Percentiles rank a stretch among this genome's conserved stretches.
These are phyloP conservation scores for Aricia artaxerxes DNA, from an alignment of 2,888 invertebrate species.

Conservation along the genomic window DNA sequence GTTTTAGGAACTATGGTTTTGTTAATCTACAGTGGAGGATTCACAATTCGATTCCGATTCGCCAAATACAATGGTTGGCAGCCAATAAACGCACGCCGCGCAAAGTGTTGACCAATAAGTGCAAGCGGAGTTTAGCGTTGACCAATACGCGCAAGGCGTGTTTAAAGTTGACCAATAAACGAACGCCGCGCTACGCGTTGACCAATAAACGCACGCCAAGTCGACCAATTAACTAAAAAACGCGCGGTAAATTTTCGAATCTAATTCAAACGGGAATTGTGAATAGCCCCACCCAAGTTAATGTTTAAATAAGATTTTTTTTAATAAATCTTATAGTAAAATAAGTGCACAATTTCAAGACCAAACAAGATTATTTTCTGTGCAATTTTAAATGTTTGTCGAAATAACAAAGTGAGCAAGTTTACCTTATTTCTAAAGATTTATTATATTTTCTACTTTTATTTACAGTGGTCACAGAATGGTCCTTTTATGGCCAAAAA, in stretches of 20 bases:
- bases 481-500: constrained; percentile 27
- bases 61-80: no score
- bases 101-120: not conserved
- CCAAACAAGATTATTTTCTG: not conserved
- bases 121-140: not conserved
- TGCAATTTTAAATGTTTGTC: constrained; percentile 1
- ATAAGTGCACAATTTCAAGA: not conserved
- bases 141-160: not conserved
- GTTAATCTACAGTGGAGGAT: not conserved
- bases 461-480: constrained; percentile 30
- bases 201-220: no score
- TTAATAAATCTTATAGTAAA: no score
- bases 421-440: not conserved
- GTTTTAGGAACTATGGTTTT: constrained; percentile 21
- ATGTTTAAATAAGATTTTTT: not conserved
- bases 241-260: not conserved
- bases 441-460: constrained; percentile 26
- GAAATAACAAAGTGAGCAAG: not conserved
- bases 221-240: not conserved
- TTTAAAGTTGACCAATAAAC: no score
- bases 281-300: not conserved
- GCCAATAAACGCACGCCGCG: not conserved
- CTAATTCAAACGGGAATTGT: not conserved
- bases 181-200: no score
- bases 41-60: not conserved